phyloP scores from a whole-genome alignment of 2,113 vertebrate species.

The Seriola dumerili region DNA sequence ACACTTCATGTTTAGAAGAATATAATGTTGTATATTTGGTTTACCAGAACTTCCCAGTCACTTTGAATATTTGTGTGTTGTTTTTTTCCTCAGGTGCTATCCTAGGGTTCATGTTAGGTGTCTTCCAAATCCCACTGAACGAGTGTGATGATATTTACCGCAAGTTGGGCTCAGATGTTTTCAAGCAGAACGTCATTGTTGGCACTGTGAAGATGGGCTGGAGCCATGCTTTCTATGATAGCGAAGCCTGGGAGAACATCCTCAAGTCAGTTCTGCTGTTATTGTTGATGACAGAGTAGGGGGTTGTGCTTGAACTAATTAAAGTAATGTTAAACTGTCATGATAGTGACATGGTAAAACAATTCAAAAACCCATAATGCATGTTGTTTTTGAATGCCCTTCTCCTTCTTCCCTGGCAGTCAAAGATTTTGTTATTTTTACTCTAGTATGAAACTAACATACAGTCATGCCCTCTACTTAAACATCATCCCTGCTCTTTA shows the following conservation, averaged over 20 bases:
- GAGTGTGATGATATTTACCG: slow-evolving; percentile 95
- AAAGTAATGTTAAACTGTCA: not conserved
- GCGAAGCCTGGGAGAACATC: slow-evolving; percentile 95
- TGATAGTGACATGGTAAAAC: not conserved
- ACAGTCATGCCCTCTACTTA: not conserved
- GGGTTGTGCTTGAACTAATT: not conserved
- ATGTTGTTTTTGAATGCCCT: not conserved
- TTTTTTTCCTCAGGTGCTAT: slow-evolving; percentile 89
- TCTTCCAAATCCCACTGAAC: slow-evolving; percentile 92
- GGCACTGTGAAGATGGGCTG: slow-evolving; percentile 99
- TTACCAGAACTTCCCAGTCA: not conserved
- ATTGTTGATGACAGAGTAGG: not conserved
- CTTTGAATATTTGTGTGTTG: slow-evolving; percentile 21
- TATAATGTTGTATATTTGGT: not conserved
- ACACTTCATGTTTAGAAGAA: slow-evolving; percentile 3
- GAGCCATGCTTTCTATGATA: slow-evolving; percentile 98
- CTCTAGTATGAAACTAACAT: not conserved
- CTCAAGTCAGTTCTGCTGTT: slow-evolving; percentile 89
- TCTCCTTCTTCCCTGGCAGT: not conserved
- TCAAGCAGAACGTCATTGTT: slow-evolving; percentile 96
- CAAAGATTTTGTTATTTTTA: not conserved
- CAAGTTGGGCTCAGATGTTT: slow-evolving; percentile 94
- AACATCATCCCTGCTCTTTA: not conserved
- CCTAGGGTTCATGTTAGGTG: slow-evolving; percentile 95
- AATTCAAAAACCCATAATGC: not conserved